These are phyloP conservation scores for Melanaphis sacchari DNA, from an alignment of 1,140 invertebrate genomes.

Conservation along the genomic window DNA sequence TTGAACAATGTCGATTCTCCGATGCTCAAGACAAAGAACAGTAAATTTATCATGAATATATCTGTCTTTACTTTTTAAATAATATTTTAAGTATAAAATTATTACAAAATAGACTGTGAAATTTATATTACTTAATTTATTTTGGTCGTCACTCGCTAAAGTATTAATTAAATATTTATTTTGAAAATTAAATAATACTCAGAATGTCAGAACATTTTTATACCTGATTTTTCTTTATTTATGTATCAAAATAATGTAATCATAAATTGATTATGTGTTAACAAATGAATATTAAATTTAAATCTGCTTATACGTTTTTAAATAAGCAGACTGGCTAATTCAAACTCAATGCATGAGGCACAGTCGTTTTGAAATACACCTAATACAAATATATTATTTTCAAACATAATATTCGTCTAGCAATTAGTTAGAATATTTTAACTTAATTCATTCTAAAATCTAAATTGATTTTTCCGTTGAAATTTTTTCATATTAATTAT, in stretches of 20 bases:
- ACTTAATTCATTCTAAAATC: background rate
- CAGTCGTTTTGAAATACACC: background rate
- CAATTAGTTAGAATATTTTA: background rate
- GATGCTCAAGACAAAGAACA: conserved; percentile 56
- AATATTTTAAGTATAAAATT: background rate
- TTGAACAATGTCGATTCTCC: conserved; percentile 58
- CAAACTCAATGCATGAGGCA: background rate
- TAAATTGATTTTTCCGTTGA: background rate
- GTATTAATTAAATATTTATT: background rate
- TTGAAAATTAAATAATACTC: background rate
- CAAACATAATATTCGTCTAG: no score
- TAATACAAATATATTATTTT: background rate
- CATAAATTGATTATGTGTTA: background rate
- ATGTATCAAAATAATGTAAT: background rate
- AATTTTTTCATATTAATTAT: background rate
- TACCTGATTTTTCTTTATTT: background rate
- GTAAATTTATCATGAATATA: background rate
- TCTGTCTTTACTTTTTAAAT: background rate
- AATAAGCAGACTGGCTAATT: background rate
- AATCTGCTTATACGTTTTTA: background rate
- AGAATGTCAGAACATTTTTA: no score
- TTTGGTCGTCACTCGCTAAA: background rate
- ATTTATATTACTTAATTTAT: background rate
- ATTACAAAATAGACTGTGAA: background rate
- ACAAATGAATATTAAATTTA: background rate